Percentiles rank a stretch among this genome's conserved stretches.
phyloP scores from a whole-genome alignment of 2,888 invertebrate species.

The Dryococelus australis region DNA sequence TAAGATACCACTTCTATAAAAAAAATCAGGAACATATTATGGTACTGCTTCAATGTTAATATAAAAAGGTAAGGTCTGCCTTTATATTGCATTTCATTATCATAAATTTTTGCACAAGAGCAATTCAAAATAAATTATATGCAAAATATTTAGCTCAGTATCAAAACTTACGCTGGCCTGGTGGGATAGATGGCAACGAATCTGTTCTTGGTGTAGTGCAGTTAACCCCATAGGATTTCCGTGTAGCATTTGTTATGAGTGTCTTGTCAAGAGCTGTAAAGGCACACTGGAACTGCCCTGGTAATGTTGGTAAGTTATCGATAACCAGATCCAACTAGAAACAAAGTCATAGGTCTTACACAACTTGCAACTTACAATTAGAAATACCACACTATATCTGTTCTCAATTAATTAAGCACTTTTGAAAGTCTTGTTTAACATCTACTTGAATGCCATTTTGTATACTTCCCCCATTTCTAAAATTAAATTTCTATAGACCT shows the following conservation, averaged over 20 bases:
- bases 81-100: too few relatives aligned
- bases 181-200: slow-evolving; percentile 89
- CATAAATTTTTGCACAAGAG: too few relatives aligned
- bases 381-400: not conserved
- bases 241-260: slow-evolving; percentile 87
- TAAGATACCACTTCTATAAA: too few relatives aligned
- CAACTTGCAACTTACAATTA: not conserved
- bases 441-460: too few relatives aligned
- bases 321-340: slow-evolving; percentile 86
- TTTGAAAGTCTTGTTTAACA: too few relatives aligned
- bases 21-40: too few relatives aligned
- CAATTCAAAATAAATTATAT: too few relatives aligned
- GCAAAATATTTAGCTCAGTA: not conserved
- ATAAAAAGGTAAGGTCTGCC: too few relatives aligned
- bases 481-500: too few relatives aligned
- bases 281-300: slow-evolving; percentile 91
- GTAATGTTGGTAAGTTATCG: slow-evolving; percentile 92
- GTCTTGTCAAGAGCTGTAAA: slow-evolving; percentile 92
- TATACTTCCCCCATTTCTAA: too few relatives aligned
- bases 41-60: too few relatives aligned
- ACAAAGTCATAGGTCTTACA: not conserved
- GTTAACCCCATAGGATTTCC: slow-evolving; percentile 89
- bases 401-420: too few relatives aligned
- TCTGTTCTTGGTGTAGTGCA: slow-evolving; percentile 96
- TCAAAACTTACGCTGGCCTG: slow-evolving; percentile 75